Evolutionary conservation across 2,888 invertebrate species (phyloP).

Genomic region (Macropis europaea): DNA sequence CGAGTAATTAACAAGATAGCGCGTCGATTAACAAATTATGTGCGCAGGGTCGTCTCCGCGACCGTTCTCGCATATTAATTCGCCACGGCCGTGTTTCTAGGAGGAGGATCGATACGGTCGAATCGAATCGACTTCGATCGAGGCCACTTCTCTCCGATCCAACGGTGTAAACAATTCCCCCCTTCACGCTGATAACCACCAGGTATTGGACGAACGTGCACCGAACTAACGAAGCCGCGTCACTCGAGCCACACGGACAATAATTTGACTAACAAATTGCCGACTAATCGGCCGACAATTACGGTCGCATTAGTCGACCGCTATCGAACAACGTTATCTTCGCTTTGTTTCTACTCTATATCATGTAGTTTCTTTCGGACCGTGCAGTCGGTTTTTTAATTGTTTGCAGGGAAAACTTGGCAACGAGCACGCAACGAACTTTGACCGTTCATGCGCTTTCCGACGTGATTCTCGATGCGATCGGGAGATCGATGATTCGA

Average conservation of each 20-base stretch:
- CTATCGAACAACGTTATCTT: neutral
- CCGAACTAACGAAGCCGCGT: neutral
- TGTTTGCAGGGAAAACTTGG: no score
- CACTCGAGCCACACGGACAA: neutral
- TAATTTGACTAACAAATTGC: constrained; percentile 24
- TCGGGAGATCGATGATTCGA: no score
- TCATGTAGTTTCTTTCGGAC: neutral
- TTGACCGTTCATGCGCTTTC: no score
- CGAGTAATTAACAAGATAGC: constrained; percentile 64
- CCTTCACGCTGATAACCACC: neutral
- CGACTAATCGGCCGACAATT: constrained; percentile 1
- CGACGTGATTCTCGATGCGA: no score
- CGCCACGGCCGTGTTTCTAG: no score
- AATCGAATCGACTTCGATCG: neutral
- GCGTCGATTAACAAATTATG: constrained; percentile 62
- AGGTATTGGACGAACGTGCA: no score
- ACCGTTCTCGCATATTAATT: constrained; percentile 15
- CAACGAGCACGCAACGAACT: no score
- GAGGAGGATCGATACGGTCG: no score
- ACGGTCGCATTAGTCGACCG: neutral
- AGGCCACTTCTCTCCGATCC: neutral
- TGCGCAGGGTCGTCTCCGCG: constrained; percentile 2
- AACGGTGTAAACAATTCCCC: neutral
- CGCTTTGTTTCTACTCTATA: neutral
- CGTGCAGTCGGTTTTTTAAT: neutral